Base-by-base conservation (phyloP, 2,797 vertebrate genomes). In the Acipenser transmontanus region DNA sequence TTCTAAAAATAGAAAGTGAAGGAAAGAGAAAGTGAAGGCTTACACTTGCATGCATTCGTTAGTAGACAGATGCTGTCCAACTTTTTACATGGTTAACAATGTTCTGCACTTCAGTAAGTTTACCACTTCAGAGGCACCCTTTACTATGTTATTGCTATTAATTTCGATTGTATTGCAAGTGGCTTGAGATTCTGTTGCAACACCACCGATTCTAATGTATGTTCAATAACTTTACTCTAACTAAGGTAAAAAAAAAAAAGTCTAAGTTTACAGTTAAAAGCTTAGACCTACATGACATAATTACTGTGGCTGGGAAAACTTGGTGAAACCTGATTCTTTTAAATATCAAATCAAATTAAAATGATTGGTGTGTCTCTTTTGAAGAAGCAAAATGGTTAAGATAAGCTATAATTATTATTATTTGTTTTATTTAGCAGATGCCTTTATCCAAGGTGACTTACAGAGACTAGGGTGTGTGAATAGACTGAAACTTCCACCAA, bases 171-270 rank as follows among this genome's bases (percentile, higher is more conserved):
- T 17, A 17, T 17, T 17, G 17, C 17, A 17, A 17, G 17, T 17
- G 17, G 17, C 17, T 17, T 17, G 17, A 17, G 17, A 17, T 17
- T 17, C 17, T 17, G 13, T n/a, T 54, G 50, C 50, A 56, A 7
- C 50, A 10, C 8, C 68, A 49, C 17, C 17, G 17, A 1, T 49
- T 14, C 6, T 57, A 17, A 34, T 17, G 17, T 17, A n/a, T 50
- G 68, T 66, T 66, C 62, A 57, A 62, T 61, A 50, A 8, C 73
- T 73, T 73, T 47, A 67, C 13, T 57, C 79, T 82, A 75, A 71
- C 66, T 77, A 57, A 57, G 83, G 81, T 84, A 80, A 84, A 67
- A 47, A 83, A 57, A 60, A 17, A 17, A 17, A 17, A 17, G 17
- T 17, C 17, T 17, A 17, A 17, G 17, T 17, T 17, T 17, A 17